Conservation (phyloP, 2,797 vertebrate genomes). For the Sebastes reedi region DNA sequence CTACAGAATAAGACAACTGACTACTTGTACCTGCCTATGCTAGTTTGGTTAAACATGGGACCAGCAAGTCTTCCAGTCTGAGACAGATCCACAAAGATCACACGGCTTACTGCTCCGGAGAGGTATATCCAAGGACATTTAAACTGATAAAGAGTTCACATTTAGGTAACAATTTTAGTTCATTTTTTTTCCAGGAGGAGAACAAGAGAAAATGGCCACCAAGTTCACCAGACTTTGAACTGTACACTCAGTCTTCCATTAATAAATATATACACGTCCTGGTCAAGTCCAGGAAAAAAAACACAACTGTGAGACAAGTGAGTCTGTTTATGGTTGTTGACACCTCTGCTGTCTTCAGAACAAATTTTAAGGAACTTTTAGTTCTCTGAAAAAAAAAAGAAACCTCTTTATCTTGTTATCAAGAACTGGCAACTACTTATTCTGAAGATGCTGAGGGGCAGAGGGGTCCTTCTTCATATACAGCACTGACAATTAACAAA, state of each 20-base stretch:
- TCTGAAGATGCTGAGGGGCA: slow-evolving; percentile 73
- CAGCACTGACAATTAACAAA: slow-evolving; percentile 82
- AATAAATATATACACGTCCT: slow-evolving; percentile 85
- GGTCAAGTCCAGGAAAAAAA: slow-evolving; percentile 63
- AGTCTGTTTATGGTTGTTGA: slow-evolving; percentile 65
- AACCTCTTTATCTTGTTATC: slow-evolving; percentile 58
- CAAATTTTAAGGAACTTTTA: slow-evolving; percentile 53
- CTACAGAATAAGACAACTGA: slow-evolving; percentile 80
- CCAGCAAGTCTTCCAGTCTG: slow-evolving; percentile 72
- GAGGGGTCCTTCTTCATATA: slow-evolving; percentile 73
- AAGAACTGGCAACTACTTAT: slow-evolving; percentile 74
- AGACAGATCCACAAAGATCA: slow-evolving; percentile 72
- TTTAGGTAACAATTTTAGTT: slow-evolving; percentile 71
- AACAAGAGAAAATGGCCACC: slow-evolving; percentile 75
- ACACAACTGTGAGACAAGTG: slow-evolving; percentile 58
- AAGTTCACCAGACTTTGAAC: slow-evolving; percentile 76
- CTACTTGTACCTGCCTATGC: slow-evolving; percentile 73
- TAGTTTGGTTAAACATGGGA: slow-evolving; percentile 79
- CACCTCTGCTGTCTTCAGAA: slow-evolving; percentile 71
- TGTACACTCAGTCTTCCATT: slow-evolving; percentile 77
- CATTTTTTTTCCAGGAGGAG: slow-evolving; percentile 41
- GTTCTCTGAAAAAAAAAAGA: slow-evolving; percentile 58
- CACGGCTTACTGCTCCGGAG: slow-evolving; percentile 75
- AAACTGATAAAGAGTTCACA: slow-evolving; percentile 79
- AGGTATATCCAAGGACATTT: slow-evolving; percentile 85